These are phyloP conservation scores for Cepphus grylle DNA, from an alignment of 2,113 vertebrate species.

Conservation along the genomic window DNA sequence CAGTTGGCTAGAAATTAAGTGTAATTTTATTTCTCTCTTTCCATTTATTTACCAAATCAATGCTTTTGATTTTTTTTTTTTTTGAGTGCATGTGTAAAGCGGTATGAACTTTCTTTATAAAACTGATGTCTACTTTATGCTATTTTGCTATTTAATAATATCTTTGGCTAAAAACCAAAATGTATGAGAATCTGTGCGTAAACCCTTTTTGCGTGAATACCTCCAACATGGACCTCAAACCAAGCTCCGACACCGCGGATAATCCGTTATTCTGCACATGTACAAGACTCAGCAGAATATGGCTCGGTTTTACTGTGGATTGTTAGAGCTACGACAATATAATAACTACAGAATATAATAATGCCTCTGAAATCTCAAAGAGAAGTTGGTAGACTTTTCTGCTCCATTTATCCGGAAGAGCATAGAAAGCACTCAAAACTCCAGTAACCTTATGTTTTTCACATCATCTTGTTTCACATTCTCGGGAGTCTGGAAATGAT, in stretches of 20 bases:
- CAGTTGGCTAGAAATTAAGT: background rate
- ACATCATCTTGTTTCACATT: conserved; percentile 37
- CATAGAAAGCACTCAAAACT: background rate
- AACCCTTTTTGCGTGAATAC: background rate
- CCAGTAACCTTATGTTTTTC: background rate
- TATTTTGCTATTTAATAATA: background rate
- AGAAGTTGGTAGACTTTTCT: conserved; percentile 41
- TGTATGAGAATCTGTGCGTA: background rate
- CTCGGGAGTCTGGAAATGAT: conserved; percentile 16
- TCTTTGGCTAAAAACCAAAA: background rate
- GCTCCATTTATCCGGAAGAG: conserved; percentile 29
- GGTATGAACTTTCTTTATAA: background rate
- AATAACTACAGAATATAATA: background rate
- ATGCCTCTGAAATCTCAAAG: background rate
- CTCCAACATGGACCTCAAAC: background rate
- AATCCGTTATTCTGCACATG: background rate
- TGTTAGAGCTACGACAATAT: background rate
- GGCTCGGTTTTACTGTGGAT: background rate
- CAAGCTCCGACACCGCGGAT: background rate
- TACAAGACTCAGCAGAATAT: background rate
- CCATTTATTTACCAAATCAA: background rate
- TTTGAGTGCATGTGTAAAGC: background rate
- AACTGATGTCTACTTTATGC: background rate
- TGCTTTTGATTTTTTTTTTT: background rate
- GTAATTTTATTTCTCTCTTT: background rate